Base-by-base conservation (phyloP, 2,888 invertebrate species). In the Zele albiditarsus region DNA sequence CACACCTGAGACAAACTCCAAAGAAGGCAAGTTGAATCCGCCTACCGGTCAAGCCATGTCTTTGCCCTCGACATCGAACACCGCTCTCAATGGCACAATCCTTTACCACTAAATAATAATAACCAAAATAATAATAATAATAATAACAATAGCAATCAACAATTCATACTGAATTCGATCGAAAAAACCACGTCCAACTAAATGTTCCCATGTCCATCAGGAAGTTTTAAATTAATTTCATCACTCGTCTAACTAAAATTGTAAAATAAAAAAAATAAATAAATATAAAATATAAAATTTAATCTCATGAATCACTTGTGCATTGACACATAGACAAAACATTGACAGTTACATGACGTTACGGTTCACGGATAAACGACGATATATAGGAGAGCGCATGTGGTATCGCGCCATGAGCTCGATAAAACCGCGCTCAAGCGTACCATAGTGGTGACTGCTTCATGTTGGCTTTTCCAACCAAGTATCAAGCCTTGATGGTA, bases 361-460 rank as follows among this genome's bases (percentile, higher is more conserved):
- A 63, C 63, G 38, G 38, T 63, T 63, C 38, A 63, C 8, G 23
- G 62, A 63, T 33, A 53, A 53, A 53, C 53, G n/a, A 53, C 53
- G 20, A 20, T 53, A 53, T 53, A 53, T 53, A 53, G 8, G 8
- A 4, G 5, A n/a, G n/a, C 1, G n/a, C 20, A n/a, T 20, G 20
- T 5, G 20, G 20, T 53, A 53, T 53, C 20, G 20, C 42, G 63
- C 49, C 71, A 46, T 57, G 38, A 72, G 76, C 60, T 38, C 74
- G 76, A 74, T 71, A 68, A 77, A 62, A 53, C 73, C 60, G 58
- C 57, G 57, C 69, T 74, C 73, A 63, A 74, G 65, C 63, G 53
- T 58, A 31, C 60, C 33, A 33, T 57, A 68, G 46, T 28, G 63
- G 68, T 66, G 76, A 70, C 58, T 53, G 69, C 53, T 53, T 53